These are phyloP conservation scores for Lagodon rhomboides DNA, from an alignment of 2,797 vertebrate species.

Conservation along the genomic window DNA sequence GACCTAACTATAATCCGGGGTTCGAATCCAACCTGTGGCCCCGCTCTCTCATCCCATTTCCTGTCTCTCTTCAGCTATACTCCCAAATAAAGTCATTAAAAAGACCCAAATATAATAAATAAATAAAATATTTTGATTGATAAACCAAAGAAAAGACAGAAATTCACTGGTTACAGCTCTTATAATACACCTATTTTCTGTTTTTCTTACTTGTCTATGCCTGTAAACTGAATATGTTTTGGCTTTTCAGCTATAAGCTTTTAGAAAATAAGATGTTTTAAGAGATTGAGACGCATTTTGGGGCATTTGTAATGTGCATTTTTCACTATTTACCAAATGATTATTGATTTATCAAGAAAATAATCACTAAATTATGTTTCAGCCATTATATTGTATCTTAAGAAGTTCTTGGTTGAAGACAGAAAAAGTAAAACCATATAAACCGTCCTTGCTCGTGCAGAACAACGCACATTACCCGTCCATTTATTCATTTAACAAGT, in stretches of 20 bases:
- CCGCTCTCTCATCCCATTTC: too few species aligned
- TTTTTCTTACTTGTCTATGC: not conserved
- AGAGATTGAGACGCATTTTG: not conserved
- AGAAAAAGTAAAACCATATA: not conserved
- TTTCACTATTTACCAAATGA: not conserved
- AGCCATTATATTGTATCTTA: not conserved
- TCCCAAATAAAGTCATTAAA: too few species aligned
- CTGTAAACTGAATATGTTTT: not conserved
- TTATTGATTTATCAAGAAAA: not conserved
- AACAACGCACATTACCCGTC: not conserved
- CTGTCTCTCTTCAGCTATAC: too few species aligned
- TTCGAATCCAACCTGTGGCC: too few species aligned
- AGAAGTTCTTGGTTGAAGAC: not conserved
- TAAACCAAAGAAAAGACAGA: not conserved
- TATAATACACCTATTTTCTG: not conserved
- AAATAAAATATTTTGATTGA: too few species aligned
- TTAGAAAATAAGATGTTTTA: not conserved
- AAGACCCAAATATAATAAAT: too few species aligned
- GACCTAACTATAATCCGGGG: too few species aligned
- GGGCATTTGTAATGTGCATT: not conserved
- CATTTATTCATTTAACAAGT: conserved; percentile 21
- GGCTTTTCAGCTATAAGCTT: not conserved
- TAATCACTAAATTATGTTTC: not conserved
- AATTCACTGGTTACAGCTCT: not conserved
- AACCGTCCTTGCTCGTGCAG: not conserved